A percentile compares a stretch with the other conserved stretches of the same genome.
Evolutionary conservation across 2,797 vertebrate species (phyloP).

Genomic region (Myotis myotis): DNA sequence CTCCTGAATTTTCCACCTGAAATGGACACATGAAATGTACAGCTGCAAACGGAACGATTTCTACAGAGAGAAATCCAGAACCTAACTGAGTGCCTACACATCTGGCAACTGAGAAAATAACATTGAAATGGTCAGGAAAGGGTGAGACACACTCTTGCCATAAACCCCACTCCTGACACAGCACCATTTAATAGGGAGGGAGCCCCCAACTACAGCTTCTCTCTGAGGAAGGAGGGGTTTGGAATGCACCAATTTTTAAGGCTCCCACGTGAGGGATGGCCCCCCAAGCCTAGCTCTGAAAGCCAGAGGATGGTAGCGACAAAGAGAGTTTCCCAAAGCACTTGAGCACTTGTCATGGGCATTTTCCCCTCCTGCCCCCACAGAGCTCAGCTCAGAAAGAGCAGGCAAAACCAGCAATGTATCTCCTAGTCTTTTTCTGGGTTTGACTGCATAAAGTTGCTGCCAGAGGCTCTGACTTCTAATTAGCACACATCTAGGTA

Average conservation of each 20-base stretch:
- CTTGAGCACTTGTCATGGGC: not conserved
- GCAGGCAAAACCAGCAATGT: not conserved
- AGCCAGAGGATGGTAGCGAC: not conserved
- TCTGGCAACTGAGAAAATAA: not conserved
- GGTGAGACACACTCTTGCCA: not conserved
- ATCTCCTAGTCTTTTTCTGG: not conserved
- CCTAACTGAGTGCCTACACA: not conserved
- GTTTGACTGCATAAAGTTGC: not conserved
- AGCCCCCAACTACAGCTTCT: not conserved
- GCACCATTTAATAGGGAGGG: not conserved
- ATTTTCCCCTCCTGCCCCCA: no score
- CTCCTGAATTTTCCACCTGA: not conserved
- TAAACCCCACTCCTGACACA: not conserved
- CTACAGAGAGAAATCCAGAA: not conserved
- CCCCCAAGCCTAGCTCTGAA: not conserved
- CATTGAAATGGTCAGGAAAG: not conserved
- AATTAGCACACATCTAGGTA: not conserved
- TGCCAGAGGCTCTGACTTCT: not conserved
- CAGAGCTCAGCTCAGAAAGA: not conserved
- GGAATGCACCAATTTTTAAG: not conserved
- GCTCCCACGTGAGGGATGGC: not conserved
- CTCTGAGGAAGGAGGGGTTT: not conserved
- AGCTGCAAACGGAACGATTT: not conserved
- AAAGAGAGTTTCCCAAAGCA: not conserved
- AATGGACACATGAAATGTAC: not conserved